A percentile compares a stretch with the other conserved stretches of the same genome.
phyloP scores from a whole-genome alignment of 2,113 vertebrate genomes.

The Vombatus ursinus region DNA sequence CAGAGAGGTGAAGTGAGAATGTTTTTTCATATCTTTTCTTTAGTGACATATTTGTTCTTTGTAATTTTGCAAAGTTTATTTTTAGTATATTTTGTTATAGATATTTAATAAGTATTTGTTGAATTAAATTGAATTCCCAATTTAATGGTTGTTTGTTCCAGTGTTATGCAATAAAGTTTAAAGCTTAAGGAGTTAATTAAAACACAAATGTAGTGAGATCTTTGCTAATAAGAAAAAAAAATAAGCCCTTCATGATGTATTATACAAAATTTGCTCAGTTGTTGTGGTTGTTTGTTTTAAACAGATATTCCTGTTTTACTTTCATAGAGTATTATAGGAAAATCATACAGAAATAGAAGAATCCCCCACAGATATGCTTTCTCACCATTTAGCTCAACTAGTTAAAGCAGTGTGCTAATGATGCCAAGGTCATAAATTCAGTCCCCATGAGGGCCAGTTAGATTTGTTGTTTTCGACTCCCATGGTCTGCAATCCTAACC shows the following conservation, averaged over 20 bases:
- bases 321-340: neutral
- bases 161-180: neutral
- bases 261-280: neutral
- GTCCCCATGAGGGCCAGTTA: neutral
- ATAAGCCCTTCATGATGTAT: neutral
- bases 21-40: neutral
- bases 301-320: slow-evolving; percentile 13
- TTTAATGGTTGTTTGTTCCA: neutral
- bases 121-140: neutral
- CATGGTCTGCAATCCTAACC: neutral
- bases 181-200: neutral
- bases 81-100: neutral
- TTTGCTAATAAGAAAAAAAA: neutral
- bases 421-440: slow-evolving; percentile 6
- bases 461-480: slow-evolving; percentile 12
- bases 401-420: neutral
- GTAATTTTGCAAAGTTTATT: neutral
- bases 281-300: neutral
- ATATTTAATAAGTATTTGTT: neutral
- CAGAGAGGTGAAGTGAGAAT: neutral
- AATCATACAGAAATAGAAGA: neutral
- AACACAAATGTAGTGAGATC: neutral
- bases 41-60: neutral
- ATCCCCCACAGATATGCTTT: neutral
- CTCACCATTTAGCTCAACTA: neutral